Evolutionary conservation across 2,888 invertebrate species (phyloP).

Genomic region (Eilema sororculum): DNA sequence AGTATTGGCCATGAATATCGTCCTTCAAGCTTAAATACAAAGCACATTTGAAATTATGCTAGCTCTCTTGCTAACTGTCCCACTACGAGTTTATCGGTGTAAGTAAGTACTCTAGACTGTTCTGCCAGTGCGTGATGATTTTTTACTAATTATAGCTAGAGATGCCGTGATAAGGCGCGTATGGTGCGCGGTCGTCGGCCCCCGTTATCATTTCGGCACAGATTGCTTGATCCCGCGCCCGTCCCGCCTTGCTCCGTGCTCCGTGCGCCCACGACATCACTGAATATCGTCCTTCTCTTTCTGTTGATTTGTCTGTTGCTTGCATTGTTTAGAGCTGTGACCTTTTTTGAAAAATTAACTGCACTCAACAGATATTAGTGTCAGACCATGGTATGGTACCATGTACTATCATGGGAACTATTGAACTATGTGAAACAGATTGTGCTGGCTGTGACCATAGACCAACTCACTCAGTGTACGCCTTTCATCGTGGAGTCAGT

Average conservation of each 20-base stretch:
- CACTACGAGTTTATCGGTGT: background rate
- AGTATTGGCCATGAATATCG: background rate
- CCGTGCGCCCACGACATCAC: conserved; percentile 16
- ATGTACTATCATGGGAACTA: no score
- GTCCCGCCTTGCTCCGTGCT: conserved; percentile 36
- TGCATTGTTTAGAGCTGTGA: background rate
- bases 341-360: background rate
- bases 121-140: conserved; percentile 39
- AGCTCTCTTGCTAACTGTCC: background rate
- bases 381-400: no score
- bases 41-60: background rate
- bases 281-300: conserved; percentile 12
- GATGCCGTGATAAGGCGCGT: conserved; percentile 47
- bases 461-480: no score
- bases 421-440: no score
- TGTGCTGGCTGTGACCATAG: no score
- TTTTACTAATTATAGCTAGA: conserved; percentile 60
- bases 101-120: conserved; percentile 33
- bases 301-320: conserved; percentile 10
- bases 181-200: conserved; percentile 72
- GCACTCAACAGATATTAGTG: background rate
- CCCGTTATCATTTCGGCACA: conserved; percentile 85
- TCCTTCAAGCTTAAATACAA: no score
- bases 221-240: conserved; percentile 77
- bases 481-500: no score